These are phyloP conservation scores for Sebastes iracundus DNA, from an alignment of 2,797 vertebrate species.

Conservation along the genomic window DNA sequence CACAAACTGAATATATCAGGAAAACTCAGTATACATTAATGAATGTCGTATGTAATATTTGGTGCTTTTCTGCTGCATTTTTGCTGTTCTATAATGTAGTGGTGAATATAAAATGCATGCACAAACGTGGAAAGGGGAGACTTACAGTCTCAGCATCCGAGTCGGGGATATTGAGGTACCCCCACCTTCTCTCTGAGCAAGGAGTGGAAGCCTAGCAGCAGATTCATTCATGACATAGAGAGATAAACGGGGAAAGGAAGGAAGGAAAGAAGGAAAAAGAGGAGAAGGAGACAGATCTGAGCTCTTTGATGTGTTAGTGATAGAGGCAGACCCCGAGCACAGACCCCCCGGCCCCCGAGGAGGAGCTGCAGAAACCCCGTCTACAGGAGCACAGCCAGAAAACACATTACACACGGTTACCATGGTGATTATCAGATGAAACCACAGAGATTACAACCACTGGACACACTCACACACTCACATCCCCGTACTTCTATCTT, in stretches of 20 bases:
- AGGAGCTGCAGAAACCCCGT: constrained; percentile 27
- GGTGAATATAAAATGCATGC: constrained; percentile 34
- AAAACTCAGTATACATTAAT: not conserved
- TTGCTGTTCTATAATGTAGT: not conserved
- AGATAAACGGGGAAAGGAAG: constrained; percentile 1
- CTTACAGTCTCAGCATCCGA: constrained; percentile 98
- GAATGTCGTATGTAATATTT: not conserved
- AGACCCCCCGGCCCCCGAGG: constrained; percentile 39
- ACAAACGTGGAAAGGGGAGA: constrained; percentile 66
- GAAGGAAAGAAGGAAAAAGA: not conserved
- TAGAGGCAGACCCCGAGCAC: constrained; percentile 42
- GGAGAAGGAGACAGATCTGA: constrained; percentile 45
- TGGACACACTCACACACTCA: constrained; percentile 2
- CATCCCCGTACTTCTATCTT: not conserved
- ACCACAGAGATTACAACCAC: constrained; percentile 53
- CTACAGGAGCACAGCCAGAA: constrained; percentile 39
- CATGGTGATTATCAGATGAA: constrained; percentile 76
- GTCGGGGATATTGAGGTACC: constrained; percentile 93
- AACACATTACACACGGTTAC: constrained; percentile 68
- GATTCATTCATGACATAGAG: constrained; percentile 17
- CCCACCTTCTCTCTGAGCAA: constrained; percentile 91
- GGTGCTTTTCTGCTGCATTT: not conserved
- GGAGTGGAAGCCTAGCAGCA: constrained; percentile 86
- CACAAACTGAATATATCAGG: not conserved
- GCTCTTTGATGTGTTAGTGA: constrained; percentile 50